Evolutionary conservation across 2,888 invertebrate species (phyloP).

Genomic region (Muscina levida): DNA sequence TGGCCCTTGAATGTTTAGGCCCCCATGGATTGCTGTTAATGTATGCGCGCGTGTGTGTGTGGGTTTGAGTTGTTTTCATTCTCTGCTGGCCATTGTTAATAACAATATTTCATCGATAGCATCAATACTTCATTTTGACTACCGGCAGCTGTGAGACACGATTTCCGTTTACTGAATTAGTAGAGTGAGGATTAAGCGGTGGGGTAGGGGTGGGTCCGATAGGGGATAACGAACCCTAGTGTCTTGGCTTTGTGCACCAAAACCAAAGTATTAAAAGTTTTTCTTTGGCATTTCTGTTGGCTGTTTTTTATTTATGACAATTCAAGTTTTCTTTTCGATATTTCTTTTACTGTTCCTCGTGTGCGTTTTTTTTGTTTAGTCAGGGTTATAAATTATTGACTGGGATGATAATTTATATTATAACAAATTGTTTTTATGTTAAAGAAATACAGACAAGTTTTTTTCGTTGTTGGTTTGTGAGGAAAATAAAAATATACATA

Average conservation of each 20-base stretch:
- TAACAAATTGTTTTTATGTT: constrained; percentile 50
- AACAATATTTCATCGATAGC: constrained; percentile 56
- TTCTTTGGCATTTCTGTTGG: constrained; percentile 24
- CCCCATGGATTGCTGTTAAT: background rate
- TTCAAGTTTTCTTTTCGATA: background rate
- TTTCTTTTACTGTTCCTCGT: too few relatives aligned
- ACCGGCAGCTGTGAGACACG: constrained; percentile 46
- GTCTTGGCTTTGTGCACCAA: too few relatives aligned
- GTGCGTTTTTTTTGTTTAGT: constrained; percentile 23
- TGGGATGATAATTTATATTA: constrained; percentile 55
- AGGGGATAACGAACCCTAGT: too few relatives aligned
- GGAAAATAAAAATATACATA: constrained; percentile 5
- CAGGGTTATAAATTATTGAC: constrained; percentile 44
- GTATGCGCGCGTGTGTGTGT: too few relatives aligned
- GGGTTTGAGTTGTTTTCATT: background rate
- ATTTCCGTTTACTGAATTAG: constrained; percentile 23
- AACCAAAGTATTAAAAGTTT: constrained; percentile 36
- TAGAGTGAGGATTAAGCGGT: too few relatives aligned
- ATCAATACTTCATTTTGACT: constrained; percentile 56
- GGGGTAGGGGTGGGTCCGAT: too few relatives aligned
- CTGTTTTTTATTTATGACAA: constrained; percentile 45
- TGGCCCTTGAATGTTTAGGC: background rate
- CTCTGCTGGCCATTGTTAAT: constrained; percentile 30
- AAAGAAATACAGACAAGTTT: background rate
- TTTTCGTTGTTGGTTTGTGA: background rate